phyloP scores from a whole-genome alignment of 2,113 vertebrate species.

The Lycaon pictus region DNA sequence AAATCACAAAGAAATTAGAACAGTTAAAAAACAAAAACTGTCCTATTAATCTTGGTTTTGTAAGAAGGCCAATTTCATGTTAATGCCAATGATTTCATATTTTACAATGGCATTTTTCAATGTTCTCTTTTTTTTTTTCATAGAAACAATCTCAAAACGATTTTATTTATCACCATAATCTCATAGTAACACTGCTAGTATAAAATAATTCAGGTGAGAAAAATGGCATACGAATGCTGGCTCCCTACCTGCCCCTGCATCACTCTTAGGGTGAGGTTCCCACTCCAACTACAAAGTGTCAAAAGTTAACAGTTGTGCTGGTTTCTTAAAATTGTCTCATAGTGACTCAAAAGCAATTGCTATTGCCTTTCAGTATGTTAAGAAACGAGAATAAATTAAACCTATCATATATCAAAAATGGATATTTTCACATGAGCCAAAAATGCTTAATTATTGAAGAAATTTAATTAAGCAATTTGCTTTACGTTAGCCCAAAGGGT shows the following conservation, averaged over 20 bases:
- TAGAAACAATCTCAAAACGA: not conserved
- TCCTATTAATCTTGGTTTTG: not conserved
- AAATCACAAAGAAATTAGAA: conserved; percentile 45
- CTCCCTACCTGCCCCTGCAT: rapidly evolving
- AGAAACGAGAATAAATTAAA: conserved; percentile 43
- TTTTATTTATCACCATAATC: not conserved
- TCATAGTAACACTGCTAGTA: not conserved
- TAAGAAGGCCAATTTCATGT: not conserved
- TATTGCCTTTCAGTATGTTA: not conserved
- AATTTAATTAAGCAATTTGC: conserved; percentile 11
- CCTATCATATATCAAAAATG: not conserved
- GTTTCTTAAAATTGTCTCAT: not conserved
- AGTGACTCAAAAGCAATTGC: not conserved
- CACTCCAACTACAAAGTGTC: not conserved
- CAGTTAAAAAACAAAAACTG: not conserved
- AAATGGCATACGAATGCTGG: not conserved
- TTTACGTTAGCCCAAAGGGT: not conserved
- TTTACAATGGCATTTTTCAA: not conserved
- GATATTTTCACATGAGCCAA: not conserved
- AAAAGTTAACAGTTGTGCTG: not conserved
- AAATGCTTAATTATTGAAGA: conserved; percentile 42
- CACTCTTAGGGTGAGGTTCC: not conserved
- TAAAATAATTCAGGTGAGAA: not conserved
- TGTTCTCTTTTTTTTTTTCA: not conserved
- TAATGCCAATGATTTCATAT: not conserved